Evolutionary conservation across 2,888 invertebrate species (phyloP).

Genomic region (Tipula lateralis): DNA sequence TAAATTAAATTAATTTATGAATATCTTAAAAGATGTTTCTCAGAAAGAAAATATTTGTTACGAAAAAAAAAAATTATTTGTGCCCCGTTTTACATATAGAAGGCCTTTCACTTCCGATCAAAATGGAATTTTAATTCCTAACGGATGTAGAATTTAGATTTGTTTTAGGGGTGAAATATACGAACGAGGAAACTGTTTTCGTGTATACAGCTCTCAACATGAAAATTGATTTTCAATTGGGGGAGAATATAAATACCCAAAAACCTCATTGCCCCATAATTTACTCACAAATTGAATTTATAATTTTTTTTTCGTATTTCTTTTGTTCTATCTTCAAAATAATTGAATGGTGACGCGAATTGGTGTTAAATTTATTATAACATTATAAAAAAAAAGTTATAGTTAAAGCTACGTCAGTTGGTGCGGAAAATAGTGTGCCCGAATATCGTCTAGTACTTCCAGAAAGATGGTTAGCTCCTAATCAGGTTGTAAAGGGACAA

Average conservation of each 20-base stretch:
- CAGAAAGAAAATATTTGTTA: neutral
- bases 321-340: neutral
- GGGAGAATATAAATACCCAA: neutral
- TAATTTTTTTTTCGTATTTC: neutral
- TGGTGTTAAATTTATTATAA: too few relatives aligned
- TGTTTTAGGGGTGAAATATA: neutral
- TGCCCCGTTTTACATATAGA: neutral
- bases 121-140: constrained; percentile 19
- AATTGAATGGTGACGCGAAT: neutral
- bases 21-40: neutral
- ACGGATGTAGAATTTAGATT: neutral
- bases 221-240: neutral
- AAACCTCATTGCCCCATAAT: neutral
- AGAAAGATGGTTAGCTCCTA: too few relatives aligned
- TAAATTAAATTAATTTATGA: neutral
- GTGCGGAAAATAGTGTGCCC: too few relatives aligned
- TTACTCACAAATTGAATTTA: neutral
- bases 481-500: too few relatives aligned
- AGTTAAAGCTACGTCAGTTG: too few relatives aligned
- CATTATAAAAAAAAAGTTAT: too few relatives aligned
- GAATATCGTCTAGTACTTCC: too few relatives aligned
- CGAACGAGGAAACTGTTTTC: neutral
- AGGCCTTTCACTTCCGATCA: neutral
- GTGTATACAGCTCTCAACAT: neutral
- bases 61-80: neutral